Conservation (phyloP, 2,888 invertebrate species). For the Crossocerus cetratus region DNA sequence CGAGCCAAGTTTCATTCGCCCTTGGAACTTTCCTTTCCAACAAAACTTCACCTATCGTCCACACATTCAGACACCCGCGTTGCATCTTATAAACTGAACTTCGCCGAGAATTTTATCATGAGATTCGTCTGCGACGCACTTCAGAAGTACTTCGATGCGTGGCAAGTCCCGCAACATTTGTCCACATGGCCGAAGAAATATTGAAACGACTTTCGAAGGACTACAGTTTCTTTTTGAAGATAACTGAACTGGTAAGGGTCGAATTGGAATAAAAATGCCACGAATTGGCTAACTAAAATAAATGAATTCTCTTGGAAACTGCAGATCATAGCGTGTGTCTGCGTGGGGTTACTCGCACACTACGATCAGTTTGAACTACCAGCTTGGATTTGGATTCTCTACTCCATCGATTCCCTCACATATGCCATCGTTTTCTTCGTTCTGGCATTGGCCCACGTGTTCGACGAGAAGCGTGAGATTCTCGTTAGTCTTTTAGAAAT, state of each 20-base stretch:
- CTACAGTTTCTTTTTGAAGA: constrained; percentile 53
- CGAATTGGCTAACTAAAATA: background rate
- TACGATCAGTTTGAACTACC: constrained; percentile 53
- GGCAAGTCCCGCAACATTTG: too few relatives aligned
- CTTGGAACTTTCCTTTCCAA: too few relatives aligned
- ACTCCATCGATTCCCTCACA: constrained; percentile 61
- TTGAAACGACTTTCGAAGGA: constrained; percentile 43
- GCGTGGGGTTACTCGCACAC: constrained; percentile 46
- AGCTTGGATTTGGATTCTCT: constrained; percentile 64
- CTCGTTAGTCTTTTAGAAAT: constrained; percentile 39
- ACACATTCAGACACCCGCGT: too few relatives aligned
- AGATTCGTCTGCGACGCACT: background rate
- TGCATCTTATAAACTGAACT: too few relatives aligned
- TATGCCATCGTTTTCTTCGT: constrained; percentile 57
- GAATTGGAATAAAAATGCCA: background rate
- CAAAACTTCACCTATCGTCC: too few relatives aligned
- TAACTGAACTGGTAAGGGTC: constrained; percentile 53
- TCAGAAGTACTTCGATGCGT: background rate
- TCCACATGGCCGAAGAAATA: too few relatives aligned
- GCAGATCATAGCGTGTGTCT: constrained; percentile 49
- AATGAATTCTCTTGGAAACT: background rate
- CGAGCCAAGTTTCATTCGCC: too few relatives aligned
- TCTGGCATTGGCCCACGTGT: constrained; percentile 53
- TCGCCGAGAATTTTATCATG: too few relatives aligned
- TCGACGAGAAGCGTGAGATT: constrained; percentile 52